phyloP scores from a whole-genome alignment of 1,140 invertebrate species.

The Zaprionus camerounensis region DNA sequence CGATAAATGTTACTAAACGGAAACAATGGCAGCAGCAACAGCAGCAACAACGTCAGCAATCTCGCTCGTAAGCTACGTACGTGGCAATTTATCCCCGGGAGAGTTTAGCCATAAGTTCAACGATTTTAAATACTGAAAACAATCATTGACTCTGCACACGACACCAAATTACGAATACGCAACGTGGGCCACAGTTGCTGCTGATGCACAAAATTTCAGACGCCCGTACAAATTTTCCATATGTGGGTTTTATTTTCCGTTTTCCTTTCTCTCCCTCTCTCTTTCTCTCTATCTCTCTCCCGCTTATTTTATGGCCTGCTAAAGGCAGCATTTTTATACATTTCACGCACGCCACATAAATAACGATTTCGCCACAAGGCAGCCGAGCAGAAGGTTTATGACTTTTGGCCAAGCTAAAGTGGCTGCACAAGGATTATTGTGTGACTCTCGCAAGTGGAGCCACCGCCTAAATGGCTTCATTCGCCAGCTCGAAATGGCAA shows the following conservation, averaged over 20 bases:
- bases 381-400: slow-evolving; percentile 71
- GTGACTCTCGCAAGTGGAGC: slow-evolving; percentile 4
- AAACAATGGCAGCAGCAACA: slow-evolving; percentile 60
- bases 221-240: neutral
- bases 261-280: neutral
- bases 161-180: slow-evolving; percentile 67
- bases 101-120: slow-evolving; percentile 49
- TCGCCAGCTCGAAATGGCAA: slow-evolving; percentile 65
- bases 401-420: slow-evolving; percentile 64
- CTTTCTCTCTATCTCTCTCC: neutral
- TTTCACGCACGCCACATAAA: slow-evolving; percentile 79
- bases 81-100: slow-evolving; percentile 49
- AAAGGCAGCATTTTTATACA: slow-evolving; percentile 75
- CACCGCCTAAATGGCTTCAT: slow-evolving; percentile 71
- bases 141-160: slow-evolving; percentile 48
- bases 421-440: slow-evolving; percentile 44
- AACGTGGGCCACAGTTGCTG: slow-evolving; percentile 39
- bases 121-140: slow-evolving; percentile 64
- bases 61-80: slow-evolving; percentile 33
- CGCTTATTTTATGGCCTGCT: slow-evolving; percentile 63
- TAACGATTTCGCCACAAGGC: slow-evolving; percentile 67
- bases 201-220: slow-evolving; percentile 38
- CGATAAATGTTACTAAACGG: slow-evolving; percentile 80
- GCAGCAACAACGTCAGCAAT: slow-evolving; percentile 36
- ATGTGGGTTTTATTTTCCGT: slow-evolving; percentile 8